Evolutionary conservation across 2,888 invertebrate species (phyloP).

Genomic region (Gisinianus flammeolus): DNA sequence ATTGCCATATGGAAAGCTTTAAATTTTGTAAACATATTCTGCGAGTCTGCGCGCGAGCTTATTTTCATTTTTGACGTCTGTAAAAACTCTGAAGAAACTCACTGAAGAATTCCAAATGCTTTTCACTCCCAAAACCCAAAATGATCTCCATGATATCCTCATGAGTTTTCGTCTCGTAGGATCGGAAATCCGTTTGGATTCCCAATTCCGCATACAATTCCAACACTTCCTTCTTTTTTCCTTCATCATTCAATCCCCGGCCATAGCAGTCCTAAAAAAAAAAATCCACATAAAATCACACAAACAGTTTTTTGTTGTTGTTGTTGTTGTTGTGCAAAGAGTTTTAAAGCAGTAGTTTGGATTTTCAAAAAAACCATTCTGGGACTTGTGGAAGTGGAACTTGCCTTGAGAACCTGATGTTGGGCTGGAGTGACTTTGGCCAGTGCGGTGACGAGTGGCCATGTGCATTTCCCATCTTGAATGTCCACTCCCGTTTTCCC

Average conservation of each 20-base stretch:
- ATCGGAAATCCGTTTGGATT: conserved; percentile 75
- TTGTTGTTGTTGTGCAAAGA: neutral
- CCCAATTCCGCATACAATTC: conserved; percentile 78
- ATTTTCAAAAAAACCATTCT: no score
- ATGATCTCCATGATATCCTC: conserved; percentile 82
- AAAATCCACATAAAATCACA: conserved; percentile 18
- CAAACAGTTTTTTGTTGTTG: neutral
- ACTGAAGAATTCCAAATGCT: conserved; percentile 81
- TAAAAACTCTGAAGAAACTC: conserved; percentile 82
- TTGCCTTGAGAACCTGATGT: conserved; percentile 71
- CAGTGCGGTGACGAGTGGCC: conserved; percentile 88
- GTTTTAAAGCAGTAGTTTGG: no score
- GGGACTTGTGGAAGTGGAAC: no score
- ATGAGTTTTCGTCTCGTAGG: conserved; percentile 82
- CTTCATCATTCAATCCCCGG: conserved; percentile 74
- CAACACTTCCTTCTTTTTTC: conserved; percentile 73
- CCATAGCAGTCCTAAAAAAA: no score
- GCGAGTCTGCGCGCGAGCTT: no score
- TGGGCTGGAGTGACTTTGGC: conserved; percentile 76
- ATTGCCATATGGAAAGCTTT: no score
- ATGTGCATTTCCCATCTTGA: conserved; percentile 93
- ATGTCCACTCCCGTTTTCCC: conserved; percentile 93
- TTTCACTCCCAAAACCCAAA: conserved; percentile 81
- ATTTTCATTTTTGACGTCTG: conserved; percentile 52
- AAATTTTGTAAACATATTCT: no score